Percentiles rank a stretch among this genome's conserved stretches.
phyloP scores from a whole-genome alignment of 2,888 invertebrate genomes.

The Copidosoma aretas region DNA sequence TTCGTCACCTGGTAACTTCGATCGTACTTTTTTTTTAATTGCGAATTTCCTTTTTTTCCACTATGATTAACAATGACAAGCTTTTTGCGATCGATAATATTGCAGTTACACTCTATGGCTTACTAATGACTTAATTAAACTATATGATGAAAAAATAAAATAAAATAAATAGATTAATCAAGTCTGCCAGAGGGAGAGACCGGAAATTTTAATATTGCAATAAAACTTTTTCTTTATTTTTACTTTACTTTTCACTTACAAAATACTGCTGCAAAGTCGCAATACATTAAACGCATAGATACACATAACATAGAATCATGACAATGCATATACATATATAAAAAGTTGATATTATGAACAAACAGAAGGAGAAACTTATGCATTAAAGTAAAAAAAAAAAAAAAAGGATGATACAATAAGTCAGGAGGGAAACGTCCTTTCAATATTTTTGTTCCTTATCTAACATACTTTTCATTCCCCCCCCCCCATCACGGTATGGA shows the following conservation, averaged over 20 bases:
- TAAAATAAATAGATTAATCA: no score
- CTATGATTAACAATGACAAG: conserved; percentile 45
- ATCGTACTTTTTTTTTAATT: conserved; percentile 23
- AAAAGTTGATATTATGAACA: conserved; percentile 22
- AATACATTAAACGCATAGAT: conserved; percentile 35
- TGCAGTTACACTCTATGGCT: conserved; percentile 54
- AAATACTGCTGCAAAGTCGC: conserved; percentile 36
- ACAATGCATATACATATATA: conserved; percentile 26
- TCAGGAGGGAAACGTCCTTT: conserved; percentile 24
- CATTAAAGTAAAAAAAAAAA: conserved; percentile 21
- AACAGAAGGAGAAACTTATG: conserved; percentile 29
- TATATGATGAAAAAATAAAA: conserved; percentile 18
- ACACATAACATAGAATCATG: conserved; percentile 27
- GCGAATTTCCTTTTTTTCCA: conserved; percentile 31
- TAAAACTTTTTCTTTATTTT: conserved; percentile 14
- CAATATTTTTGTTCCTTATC: not conserved
- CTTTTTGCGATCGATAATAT: conserved; percentile 57
- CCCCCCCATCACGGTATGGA: conserved; percentile 17
- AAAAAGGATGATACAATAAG: no score
- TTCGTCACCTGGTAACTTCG: conserved; percentile 13
- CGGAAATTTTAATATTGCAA: conserved; percentile 27
- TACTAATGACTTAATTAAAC: conserved; percentile 55
- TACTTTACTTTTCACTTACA: conserved; percentile 9
- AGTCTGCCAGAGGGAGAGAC: conserved; percentile 38
- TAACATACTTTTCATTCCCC: conserved; percentile 12